Percentiles rank a stretch among this genome's conserved stretches.
Conservation (phyloP, 2,888 invertebrate genomes). For the Phania funesta region DNA sequence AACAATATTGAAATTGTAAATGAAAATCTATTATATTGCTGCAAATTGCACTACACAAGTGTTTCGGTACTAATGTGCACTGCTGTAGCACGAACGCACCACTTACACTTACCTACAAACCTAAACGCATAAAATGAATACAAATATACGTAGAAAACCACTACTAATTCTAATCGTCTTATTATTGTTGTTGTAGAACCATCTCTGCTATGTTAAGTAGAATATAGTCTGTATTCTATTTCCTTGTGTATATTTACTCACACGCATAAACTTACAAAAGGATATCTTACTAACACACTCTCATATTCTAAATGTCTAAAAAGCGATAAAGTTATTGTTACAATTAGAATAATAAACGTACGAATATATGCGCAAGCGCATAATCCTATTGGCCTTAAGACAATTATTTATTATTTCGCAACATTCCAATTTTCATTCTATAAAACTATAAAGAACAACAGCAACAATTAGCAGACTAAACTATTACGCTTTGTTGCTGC, state of each 20-base stretch:
- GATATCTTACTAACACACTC: neutral
- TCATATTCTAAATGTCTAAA: neutral
- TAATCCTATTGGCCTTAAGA: constrained; percentile 53
- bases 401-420: constrained; percentile 48
- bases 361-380: constrained; percentile 62
- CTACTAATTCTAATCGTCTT: constrained; percentile 21
- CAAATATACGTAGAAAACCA: neutral
- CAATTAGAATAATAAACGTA: constrained; percentile 36
- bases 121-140: constrained; percentile 23
- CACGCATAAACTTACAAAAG: neutral
- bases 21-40: constrained; percentile 33
- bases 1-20: constrained; percentile 39
- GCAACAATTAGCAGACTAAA: constrained; percentile 37
- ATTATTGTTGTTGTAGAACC: constrained; percentile 43
- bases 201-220: neutral
- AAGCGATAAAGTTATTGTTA: constrained; percentile 10
- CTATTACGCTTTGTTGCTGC: constrained; percentile 55
- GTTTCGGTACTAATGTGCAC: constrained; percentile 14
- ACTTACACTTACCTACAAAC: constrained; percentile 14
- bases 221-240: neutral
- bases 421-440: constrained; percentile 26
- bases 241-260: neutral
- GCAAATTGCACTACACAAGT: constrained; percentile 38
- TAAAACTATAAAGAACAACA: constrained; percentile 24
- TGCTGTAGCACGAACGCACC: constrained; percentile 2